Percentiles rank a stretch among this genome's conserved stretches.
phyloP scores from a whole-genome alignment of 2,797 vertebrate genomes.

The Enteromius radiatus region DNA sequence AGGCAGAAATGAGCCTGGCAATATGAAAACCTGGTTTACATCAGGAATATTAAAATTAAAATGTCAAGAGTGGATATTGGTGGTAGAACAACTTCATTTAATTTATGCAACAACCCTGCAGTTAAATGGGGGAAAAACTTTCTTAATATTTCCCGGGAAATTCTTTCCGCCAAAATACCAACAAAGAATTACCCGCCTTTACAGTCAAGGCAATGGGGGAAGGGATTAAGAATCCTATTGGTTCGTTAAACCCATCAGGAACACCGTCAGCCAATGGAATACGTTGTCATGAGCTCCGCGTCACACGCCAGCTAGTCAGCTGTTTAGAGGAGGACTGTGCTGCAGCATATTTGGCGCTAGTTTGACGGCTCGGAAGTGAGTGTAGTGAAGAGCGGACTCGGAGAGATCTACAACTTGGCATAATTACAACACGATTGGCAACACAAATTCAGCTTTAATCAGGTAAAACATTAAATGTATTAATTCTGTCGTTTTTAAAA shows the following conservation, averaged over 20 bases:
- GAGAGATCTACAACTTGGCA: not conserved
- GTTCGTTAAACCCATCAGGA: not conserved
- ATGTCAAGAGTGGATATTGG: not conserved
- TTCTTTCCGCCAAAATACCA: slow-evolving; percentile 62
- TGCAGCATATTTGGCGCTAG: slow-evolving; percentile 32
- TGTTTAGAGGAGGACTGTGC: slow-evolving; percentile 20
- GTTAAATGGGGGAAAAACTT: no score
- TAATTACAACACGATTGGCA: not conserved
- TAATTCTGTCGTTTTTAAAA: accelerated
- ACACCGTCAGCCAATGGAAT: slow-evolving; percentile 38
- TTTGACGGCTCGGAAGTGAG: not conserved
- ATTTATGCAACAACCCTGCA: not conserved
- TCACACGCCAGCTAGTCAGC: slow-evolving; percentile 36
- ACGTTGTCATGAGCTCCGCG: not conserved
- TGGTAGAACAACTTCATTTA: not conserved
- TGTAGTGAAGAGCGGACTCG: not conserved
- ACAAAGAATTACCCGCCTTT: slow-evolving; percentile 64
- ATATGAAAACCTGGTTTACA: not conserved
- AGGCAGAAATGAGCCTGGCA: not conserved
- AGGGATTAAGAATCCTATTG: slow-evolving; percentile 22
- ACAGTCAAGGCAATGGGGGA: not conserved
- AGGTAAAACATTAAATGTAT: slow-evolving; percentile 27
- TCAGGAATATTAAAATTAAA: not conserved
- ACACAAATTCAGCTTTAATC: not conserved
- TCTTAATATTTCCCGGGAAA: slow-evolving; percentile 62